Evolutionary conservation across 2,113 vertebrate genomes (phyloP).

Genomic region (Anarrhichthys ocellatus): DNA sequence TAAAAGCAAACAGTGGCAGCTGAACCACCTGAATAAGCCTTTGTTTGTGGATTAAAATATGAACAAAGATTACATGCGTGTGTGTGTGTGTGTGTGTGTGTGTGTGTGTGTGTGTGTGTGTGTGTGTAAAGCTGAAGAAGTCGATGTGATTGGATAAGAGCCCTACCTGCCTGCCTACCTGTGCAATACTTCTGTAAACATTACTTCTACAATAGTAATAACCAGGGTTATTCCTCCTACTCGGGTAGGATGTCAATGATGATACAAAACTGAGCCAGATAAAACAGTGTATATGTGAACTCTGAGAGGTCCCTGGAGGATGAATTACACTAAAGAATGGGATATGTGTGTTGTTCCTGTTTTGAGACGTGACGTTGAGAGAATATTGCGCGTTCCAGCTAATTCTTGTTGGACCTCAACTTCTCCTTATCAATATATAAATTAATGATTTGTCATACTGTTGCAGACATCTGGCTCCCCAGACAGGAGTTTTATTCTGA

Average conservation of each 20-base stretch:
- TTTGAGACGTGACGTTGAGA: neutral
- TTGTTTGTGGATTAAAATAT: slow-evolving; percentile 40
- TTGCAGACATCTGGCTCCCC: neutral
- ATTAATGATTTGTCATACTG: neutral
- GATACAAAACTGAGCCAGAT: slow-evolving; percentile 6
- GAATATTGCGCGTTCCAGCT: too few species aligned
- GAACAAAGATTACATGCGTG: too few species aligned
- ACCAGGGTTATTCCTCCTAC: neutral
- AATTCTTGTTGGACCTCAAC: neutral
- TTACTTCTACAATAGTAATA: neutral
- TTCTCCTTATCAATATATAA: neutral
- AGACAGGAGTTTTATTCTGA: neutral
- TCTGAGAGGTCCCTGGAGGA: neutral
- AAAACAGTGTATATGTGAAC: neutral
- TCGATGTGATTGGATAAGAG: neutral
- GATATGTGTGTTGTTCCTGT: neutral
- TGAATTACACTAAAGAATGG: neutral
- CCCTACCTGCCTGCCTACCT: too few species aligned
- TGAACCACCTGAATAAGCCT: slow-evolving; percentile 54
- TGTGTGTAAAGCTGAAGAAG: neutral
- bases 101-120: neutral
- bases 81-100: neutral
- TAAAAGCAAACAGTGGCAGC: slow-evolving; percentile 61
- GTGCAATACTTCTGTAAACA: too few species aligned
- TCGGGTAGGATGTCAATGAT: neutral